A percentile compares a stretch with the other conserved stretches of the same genome.
phyloP scores from a whole-genome alignment of 30 jellyfish, hydroid and myxozoan species.

The Aurelia sp. region DNA sequence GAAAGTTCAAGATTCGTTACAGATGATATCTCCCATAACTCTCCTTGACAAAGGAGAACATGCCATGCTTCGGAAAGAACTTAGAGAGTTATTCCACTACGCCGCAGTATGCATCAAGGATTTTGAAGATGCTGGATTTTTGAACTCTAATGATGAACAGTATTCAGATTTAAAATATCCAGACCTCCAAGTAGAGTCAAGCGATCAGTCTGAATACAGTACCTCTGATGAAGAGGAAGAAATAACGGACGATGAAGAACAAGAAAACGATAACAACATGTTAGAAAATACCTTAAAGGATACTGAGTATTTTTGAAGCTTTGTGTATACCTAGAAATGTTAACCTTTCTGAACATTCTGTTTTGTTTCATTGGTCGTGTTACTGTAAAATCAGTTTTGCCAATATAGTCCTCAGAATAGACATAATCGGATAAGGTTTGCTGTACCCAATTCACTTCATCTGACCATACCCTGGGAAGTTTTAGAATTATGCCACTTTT shows the following conservation, averaged over 20 bases:
- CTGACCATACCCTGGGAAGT: no score
- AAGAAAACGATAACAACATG: slow-evolving; percentile 13
- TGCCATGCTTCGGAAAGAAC: slow-evolving; percentile 23
- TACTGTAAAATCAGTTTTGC: slow-evolving; percentile 6
- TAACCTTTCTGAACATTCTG: slow-evolving; percentile 7
- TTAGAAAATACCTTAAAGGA: no score
- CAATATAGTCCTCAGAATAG: background rate
- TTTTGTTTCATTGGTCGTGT: slow-evolving; percentile 7
- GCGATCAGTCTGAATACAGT: slow-evolving; percentile 19
- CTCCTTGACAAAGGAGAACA: slow-evolving; percentile 16
- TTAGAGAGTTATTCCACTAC: slow-evolving; percentile 20
- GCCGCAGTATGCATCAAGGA: slow-evolving; percentile 25
- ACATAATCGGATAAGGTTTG: no score
- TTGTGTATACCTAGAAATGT: background rate
- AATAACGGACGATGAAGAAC: slow-evolving; percentile 19
- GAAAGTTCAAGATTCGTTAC: slow-evolving; percentile 12
- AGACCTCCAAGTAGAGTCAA: slow-evolving; percentile 10
- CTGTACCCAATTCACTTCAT: no score
- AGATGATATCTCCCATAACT: slow-evolving; percentile 19
- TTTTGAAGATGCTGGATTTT: slow-evolving; percentile 22
- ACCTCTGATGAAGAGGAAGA: slow-evolving; percentile 8
- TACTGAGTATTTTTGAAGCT: background rate
- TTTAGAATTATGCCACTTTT: no score
- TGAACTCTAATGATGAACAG: slow-evolving; percentile 7
- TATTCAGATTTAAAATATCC: slow-evolving; percentile 12